phyloP scores from a whole-genome alignment of 2,113 vertebrate species.

The Xenus cinereus region DNA sequence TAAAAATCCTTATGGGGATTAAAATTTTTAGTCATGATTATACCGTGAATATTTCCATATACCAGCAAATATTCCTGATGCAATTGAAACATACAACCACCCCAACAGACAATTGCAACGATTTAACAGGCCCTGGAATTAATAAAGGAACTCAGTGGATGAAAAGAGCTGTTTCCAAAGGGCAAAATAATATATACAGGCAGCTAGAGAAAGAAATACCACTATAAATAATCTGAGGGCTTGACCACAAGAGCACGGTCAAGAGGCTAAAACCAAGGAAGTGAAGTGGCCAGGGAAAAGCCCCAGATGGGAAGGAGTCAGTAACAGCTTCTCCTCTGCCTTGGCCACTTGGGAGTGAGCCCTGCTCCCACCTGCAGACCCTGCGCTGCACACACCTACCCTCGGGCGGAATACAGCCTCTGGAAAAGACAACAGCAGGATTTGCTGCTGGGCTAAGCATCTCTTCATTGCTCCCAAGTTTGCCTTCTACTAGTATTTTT shows the following conservation, averaged over 20 bases:
- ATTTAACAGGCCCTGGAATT: neutral
- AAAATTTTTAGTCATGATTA: neutral
- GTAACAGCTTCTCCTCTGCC: neutral
- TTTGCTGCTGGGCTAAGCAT: neutral
- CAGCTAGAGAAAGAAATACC: neutral
- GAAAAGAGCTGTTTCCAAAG: neutral
- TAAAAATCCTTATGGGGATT: constrained; percentile 15
- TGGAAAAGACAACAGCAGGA: neutral
- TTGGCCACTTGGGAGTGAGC: neutral
- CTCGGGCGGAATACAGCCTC: neutral
- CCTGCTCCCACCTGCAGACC: neutral
- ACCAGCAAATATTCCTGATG: constrained; percentile 29
- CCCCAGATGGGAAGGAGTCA: neutral
- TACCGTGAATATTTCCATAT: neutral
- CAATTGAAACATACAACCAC: neutral
- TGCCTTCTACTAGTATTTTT: neutral
- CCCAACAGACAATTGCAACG: neutral
- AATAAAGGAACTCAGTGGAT: neutral
- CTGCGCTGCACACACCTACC: neutral
- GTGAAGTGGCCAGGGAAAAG: neutral
- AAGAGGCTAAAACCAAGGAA: neutral
- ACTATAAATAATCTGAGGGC: neutral
- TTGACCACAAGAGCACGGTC: neutral
- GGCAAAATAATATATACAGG: neutral
- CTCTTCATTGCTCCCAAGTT: neutral